A percentile compares a stretch with the other conserved stretches of the same genome.
phyloP scores from a whole-genome alignment of 2,797 vertebrate genomes.

The Eptatretus atami region DNA sequence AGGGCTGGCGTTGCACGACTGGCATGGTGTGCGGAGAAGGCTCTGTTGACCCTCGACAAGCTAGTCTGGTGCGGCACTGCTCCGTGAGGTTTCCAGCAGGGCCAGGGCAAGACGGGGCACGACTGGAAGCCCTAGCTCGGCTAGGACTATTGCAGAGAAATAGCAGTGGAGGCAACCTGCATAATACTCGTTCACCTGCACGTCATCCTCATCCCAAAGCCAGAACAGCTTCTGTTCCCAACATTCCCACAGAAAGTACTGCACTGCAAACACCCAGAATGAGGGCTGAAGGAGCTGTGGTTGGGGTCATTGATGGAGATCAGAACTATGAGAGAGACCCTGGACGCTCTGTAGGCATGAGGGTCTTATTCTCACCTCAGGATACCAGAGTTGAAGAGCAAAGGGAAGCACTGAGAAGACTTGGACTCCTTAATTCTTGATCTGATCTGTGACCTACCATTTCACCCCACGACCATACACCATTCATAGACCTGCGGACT shows the following conservation, averaged over 20 bases:
- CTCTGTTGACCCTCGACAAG: background rate
- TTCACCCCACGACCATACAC: no score
- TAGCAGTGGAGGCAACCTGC: background rate
- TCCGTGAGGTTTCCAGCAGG: slow-evolving; percentile 1
- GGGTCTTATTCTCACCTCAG: slow-evolving; percentile 2
- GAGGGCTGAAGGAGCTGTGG: no score
- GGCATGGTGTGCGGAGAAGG: background rate
- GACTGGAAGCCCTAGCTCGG: slow-evolving; percentile 1
- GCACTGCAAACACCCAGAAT: no score
- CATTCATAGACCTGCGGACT: no score
- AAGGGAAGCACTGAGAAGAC: background rate
- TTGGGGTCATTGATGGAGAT: no score
- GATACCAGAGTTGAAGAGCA: background rate
- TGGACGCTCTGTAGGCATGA: background rate
- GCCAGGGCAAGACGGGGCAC: background rate
- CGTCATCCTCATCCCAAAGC: no score
- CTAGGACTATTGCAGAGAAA: background rate
- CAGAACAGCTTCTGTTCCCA: background rate
- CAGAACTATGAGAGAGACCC: no score
- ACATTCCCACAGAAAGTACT: background rate
- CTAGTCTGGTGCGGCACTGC: slow-evolving; percentile 4
- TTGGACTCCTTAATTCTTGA: slow-evolving; percentile 1
- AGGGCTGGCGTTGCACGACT: no score
- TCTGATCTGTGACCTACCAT: background rate
- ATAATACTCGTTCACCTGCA: background rate